Conservation (phyloP, 2,797 vertebrate species). For the Zenarchopterus dispar region DNA sequence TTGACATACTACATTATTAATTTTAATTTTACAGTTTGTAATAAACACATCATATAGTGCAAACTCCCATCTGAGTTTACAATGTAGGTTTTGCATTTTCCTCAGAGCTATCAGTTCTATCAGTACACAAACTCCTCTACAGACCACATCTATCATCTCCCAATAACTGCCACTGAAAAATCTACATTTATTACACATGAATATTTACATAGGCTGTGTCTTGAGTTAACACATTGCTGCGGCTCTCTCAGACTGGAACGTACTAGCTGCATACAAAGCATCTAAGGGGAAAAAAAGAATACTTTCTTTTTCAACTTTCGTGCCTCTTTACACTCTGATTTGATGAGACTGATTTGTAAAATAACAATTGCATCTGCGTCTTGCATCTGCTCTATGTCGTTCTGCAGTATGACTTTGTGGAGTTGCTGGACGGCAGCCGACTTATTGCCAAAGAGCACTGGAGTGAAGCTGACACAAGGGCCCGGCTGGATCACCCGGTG, state of each 20-base stretch:
- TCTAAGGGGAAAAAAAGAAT: conserved; percentile 4
- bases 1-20: conserved; percentile 24
- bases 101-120: conserved; percentile 64
- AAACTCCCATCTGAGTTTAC: conserved; percentile 25
- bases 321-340: conserved; percentile 22
- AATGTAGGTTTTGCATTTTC: conserved; percentile 54
- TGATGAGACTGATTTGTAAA: conserved; percentile 30
- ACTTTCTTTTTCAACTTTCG: conserved; percentile 12
- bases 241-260: conserved; percentile 43
- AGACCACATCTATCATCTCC: conserved; percentile 59
- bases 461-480: conserved; percentile 81
- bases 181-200: conserved; percentile 61
- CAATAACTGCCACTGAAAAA: conserved; percentile 63
- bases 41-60: conserved; percentile 36
- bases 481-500: conserved; percentile 85
- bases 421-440: conserved; percentile 95
- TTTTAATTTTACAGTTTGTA: conserved; percentile 57
- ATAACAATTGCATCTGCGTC: conserved; percentile 5
- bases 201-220: conserved; percentile 51
- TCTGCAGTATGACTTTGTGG: conserved; percentile 96
- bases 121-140: conserved; percentile 65
- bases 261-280: conserved; percentile 39
- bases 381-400: conserved; percentile 34
- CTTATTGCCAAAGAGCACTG: conserved; percentile 93
- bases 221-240: conserved; percentile 89